Evolutionary conservation across 2,797 vertebrate species (phyloP).

Genomic region (Chelmon rostratus): DNA sequence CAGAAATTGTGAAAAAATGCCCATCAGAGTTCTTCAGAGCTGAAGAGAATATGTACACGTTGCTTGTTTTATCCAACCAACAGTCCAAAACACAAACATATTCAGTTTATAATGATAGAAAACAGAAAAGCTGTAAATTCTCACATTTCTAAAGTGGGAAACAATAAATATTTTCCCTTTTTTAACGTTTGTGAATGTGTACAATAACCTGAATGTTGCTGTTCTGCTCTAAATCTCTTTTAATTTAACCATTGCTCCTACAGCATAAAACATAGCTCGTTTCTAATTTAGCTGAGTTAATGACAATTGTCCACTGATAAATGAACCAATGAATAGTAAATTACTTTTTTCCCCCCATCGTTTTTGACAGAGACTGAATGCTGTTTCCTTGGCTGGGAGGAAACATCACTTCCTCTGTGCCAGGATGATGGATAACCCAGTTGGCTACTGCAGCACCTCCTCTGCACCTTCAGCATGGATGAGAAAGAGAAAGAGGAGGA

Average conservation of each 20-base stretch:
- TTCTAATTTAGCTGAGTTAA: neutral
- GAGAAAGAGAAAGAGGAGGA: conserved; percentile 22
- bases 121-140: neutral
- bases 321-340: conserved; percentile 13
- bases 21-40: neutral
- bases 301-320: neutral
- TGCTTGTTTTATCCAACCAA: no score
- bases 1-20: no score
- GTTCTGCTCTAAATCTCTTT: neutral
- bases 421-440: conserved; percentile 54
- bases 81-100: neutral
- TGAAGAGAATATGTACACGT: no score
- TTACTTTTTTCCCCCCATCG: neutral
- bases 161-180: neutral
- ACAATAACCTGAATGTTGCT: neutral
- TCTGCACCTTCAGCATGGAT: conserved; percentile 43
- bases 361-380: conserved; percentile 6
- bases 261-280: accelerated
- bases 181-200: conserved; percentile 2
- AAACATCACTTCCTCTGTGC: conserved; percentile 48
- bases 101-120: neutral
- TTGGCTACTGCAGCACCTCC: conserved; percentile 36
- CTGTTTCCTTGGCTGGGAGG: conserved; percentile 25
- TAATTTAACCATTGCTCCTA: neutral
- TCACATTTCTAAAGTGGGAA: neutral